Conservation (phyloP, 2,113 vertebrate species). For the Megalops atlanticus region DNA sequence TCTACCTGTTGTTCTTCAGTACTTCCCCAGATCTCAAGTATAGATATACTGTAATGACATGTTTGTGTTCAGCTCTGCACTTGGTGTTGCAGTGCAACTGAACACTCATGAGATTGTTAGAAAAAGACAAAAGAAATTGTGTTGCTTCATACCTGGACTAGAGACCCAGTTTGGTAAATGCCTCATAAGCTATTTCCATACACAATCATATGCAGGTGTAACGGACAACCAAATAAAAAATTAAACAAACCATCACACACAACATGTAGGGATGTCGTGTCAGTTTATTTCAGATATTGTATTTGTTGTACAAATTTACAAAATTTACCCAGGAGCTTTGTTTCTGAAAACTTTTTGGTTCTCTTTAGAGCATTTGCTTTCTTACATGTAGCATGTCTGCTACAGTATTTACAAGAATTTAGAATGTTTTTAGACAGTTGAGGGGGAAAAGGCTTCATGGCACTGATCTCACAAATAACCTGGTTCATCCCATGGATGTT, state of each 20-base stretch:
- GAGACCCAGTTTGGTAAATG: too few species aligned
- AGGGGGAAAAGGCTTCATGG: neutral
- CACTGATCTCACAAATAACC: neutral
- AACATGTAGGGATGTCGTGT: neutral
- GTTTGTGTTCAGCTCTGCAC: too few species aligned
- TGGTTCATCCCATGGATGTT: neutral
- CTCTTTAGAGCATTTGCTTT: neutral
- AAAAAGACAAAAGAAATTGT: too few species aligned
- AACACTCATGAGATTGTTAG: too few species aligned
- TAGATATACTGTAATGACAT: too few species aligned
- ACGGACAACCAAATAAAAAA: too few species aligned
- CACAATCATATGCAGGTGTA: neutral
- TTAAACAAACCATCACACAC: neutral
- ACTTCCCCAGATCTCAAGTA: too few species aligned
- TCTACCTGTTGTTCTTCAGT: too few species aligned
- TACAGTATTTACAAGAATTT: neutral
- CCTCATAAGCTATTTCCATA: too few species aligned
- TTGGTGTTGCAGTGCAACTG: too few species aligned
- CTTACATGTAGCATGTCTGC: neutral
- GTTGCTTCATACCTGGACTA: too few species aligned
- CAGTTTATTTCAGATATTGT: constrained; percentile 11
- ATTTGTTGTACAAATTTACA: constrained; percentile 24
- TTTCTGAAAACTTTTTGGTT: constrained; percentile 9
- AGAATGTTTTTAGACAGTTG: neutral
- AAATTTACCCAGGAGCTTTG: constrained; percentile 1